Base-by-base conservation (phyloP, 2,797 vertebrate genomes). In the Sebastes alutus region DNA sequence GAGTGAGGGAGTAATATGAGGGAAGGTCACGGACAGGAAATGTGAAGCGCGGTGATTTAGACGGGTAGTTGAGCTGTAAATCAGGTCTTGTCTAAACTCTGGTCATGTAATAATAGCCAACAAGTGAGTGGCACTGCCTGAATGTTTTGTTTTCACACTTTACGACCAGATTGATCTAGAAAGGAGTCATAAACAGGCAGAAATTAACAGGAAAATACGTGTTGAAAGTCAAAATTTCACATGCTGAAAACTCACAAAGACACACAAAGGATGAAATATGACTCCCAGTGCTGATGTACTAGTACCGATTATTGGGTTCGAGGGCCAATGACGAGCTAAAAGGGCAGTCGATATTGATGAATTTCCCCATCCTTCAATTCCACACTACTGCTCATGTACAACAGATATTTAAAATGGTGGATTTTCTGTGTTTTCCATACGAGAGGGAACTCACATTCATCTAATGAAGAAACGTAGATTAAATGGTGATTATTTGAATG, bases 21-120 rank as follows among this genome's bases (percentile, higher is more conserved):
- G 77, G 80, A 89, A 90, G 85, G 90, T 86, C 89, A 88, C 80
- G 84, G 88, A 89, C 85, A 92, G 90, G 87, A 88, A 89, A 92
- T 87, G 87, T 89, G 92, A 87, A 85, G 81, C 69, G 65, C 69
- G 65, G 81, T 87, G 89, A 93, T 91, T 90, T 85, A 89, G 82
- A 86, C 29, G 60, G 78, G 78, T 67, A 78, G 82, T 79, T 18
- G 63, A 52, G 78, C 87, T 82, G 82, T 89, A 89, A 87, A 91
- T 91, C 85, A 85, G 72, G 69, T 80, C 78, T 74, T 89, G 85
- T 90, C 87, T 85, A 81, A 93, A 87, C 77, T 75, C 75, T 63
- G 72, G 58, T 55, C 62, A 61, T 75, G 71, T 74, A 42, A 88
- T 64, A 76, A 82, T 63, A 75, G n/a, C 58, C 70, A 76, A 76